phyloP scores from a whole-genome alignment of 2,113 vertebrate genomes.

The Bujurquina vittata region DNA sequence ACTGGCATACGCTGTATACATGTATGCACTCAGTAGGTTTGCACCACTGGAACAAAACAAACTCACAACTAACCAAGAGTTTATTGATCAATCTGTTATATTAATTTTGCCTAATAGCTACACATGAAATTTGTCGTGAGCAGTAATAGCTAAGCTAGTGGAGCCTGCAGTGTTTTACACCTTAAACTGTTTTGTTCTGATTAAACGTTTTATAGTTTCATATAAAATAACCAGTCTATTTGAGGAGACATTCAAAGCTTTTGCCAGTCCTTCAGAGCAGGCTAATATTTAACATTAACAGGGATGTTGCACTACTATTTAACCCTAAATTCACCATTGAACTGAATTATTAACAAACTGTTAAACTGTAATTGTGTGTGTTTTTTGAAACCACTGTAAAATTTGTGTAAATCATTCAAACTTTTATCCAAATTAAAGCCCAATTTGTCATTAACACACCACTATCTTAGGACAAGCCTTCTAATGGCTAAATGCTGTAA shows the following conservation, averaged over 20 bases:
- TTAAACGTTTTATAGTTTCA: neutral
- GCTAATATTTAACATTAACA: neutral
- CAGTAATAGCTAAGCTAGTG: neutral
- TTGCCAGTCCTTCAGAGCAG: neutral
- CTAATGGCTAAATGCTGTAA: neutral
- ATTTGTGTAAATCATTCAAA: neutral
- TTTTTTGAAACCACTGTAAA: neutral
- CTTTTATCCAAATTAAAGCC: neutral
- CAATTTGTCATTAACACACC: neutral
- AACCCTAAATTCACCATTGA: neutral
- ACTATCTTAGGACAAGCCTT: neutral
- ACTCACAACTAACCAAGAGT: neutral
- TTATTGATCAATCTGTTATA: neutral
- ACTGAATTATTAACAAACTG: neutral
- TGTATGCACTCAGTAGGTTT: too few species aligned
- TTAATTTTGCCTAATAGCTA: neutral
- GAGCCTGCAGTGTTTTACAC: neutral
- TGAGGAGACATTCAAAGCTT: neutral
- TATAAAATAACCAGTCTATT: neutral
- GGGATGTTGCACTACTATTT: neutral
- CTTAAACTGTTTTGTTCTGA: neutral
- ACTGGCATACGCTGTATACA: accelerated
- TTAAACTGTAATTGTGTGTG: neutral
- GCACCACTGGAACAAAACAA: neutral
- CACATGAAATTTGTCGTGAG: accelerated